These are phyloP conservation scores for Thaleichthys pacificus DNA, from an alignment of 2,797 vertebrate species.

Conservation along the genomic window DNA sequence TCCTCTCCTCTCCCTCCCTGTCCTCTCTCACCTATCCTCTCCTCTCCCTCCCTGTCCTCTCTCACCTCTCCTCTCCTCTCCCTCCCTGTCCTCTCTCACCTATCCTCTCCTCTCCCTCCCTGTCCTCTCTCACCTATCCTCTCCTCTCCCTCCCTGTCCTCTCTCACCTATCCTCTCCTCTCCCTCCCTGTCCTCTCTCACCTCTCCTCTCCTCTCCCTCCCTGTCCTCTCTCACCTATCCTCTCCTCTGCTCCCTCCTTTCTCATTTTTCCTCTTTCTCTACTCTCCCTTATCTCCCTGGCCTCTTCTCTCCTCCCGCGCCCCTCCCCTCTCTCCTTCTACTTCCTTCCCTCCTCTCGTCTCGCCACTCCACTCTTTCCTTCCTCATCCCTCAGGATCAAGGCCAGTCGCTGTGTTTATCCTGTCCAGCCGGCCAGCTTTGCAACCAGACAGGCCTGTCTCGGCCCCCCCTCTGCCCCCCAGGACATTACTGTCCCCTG, in stretches of 20 bases:
- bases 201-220: background rate
- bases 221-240: too few relatives aligned
- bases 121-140: too few relatives aligned
- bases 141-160: background rate
- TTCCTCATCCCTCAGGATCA: constrained; percentile 62
- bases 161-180: background rate
- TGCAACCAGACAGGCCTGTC: constrained; percentile 81
- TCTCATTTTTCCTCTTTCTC: background rate
- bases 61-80: too few relatives aligned
- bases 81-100: too few relatives aligned
- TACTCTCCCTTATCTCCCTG: background rate
- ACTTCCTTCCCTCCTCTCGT: background rate
- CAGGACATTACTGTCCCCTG: constrained; percentile 84
- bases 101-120: background rate
- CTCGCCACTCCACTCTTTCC: background rate
- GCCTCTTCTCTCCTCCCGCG: too few relatives aligned
- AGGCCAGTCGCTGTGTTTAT: constrained; percentile 73
- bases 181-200: too few relatives aligned
- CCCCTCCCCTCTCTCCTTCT: background rate
- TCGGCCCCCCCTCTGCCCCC: constrained; percentile 73
- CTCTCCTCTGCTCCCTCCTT: background rate
- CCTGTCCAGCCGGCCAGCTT: constrained; percentile 79
- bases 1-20: background rate
- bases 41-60: background rate
- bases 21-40: background rate